These are phyloP conservation scores for Reticulitermes lucifugus DNA, from an alignment of 2,888 invertebrate genomes.

Conservation along the genomic window DNA sequence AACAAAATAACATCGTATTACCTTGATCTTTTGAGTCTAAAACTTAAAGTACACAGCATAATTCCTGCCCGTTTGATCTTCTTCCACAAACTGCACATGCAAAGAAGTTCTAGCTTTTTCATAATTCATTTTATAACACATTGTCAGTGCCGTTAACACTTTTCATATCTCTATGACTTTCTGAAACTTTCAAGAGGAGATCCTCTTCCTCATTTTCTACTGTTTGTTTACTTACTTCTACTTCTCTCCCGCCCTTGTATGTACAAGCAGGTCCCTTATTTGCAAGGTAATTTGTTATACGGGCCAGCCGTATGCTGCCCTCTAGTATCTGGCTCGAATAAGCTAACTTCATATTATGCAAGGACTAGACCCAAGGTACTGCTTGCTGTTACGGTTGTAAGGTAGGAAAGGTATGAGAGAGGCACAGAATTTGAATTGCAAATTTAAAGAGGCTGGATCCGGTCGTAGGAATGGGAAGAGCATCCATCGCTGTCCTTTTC, in stretches of 20 bases:
- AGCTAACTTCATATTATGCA: slow-evolving; percentile 44
- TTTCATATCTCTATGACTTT: background rate
- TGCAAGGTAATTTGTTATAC: slow-evolving; percentile 43
- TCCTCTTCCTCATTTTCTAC: background rate
- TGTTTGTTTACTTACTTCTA: background rate
- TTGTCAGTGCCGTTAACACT: background rate
- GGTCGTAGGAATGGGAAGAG: background rate
- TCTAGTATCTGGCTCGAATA: slow-evolving; percentile 27
- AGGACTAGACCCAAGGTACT: slow-evolving; percentile 33
- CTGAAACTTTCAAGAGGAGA: background rate
- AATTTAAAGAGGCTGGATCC: slow-evolving; percentile 36
- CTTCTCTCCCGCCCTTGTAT: background rate
- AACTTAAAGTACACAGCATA: no score
- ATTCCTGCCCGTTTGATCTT: no score
- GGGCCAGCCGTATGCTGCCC: slow-evolving; percentile 34
- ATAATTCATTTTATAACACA: no score
- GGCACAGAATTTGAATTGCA: slow-evolving; percentile 32
- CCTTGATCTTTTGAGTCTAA: no score
- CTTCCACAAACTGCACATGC: no score
- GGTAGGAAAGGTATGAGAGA: slow-evolving; percentile 33
- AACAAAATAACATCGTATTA: no score
- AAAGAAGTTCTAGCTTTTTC: no score
- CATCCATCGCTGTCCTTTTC: slow-evolving; percentile 25
- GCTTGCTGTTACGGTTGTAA: background rate
- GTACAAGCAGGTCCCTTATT: slow-evolving; percentile 33